A percentile compares a stretch with the other conserved stretches of the same genome.
Evolutionary conservation across 1,140 invertebrate genomes (phyloP).

Genomic region (Euwallacea fornicatus): DNA sequence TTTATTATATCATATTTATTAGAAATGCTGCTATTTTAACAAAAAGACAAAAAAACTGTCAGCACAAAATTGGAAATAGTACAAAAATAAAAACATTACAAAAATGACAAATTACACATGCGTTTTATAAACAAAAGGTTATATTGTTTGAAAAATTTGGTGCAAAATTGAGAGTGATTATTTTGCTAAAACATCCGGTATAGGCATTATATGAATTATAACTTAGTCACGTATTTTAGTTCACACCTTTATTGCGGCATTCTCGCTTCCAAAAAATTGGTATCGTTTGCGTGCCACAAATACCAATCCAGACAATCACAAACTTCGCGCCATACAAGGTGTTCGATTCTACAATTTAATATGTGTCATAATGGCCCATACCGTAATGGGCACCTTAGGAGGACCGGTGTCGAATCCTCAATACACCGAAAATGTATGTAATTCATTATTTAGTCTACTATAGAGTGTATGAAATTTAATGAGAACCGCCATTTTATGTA

Average conservation of each 20-base stretch:
- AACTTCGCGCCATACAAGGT: constrained; percentile 42
- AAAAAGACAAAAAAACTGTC: no score
- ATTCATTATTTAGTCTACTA: background rate
- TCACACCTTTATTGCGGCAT: constrained; percentile 36
- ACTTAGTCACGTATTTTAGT: constrained; percentile 28
- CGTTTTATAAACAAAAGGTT: no score
- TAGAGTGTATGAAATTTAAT: background rate
- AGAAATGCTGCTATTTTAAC: no score
- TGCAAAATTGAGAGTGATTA: no score
- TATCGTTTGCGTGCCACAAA: constrained; percentile 33
- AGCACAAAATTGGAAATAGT: no score
- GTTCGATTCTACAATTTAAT: constrained; percentile 44
- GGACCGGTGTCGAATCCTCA: constrained; percentile 40
- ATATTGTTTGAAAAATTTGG: no score
- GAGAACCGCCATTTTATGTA: background rate
- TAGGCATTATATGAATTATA: no score
- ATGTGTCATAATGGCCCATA: constrained; percentile 42
- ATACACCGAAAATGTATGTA: constrained; percentile 42
- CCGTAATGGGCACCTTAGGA: constrained; percentile 36
- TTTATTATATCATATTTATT: no score
- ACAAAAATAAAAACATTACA: no score
- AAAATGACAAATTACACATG: no score
- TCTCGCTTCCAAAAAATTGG: constrained; percentile 45
- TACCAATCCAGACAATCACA: constrained; percentile 31
- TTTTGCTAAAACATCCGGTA: no score